Evolutionary conservation across 2,888 invertebrate species (phyloP), one percentile per base, ranked within the genome.

Genomic region (Cheilosia scutellata): DNA sequence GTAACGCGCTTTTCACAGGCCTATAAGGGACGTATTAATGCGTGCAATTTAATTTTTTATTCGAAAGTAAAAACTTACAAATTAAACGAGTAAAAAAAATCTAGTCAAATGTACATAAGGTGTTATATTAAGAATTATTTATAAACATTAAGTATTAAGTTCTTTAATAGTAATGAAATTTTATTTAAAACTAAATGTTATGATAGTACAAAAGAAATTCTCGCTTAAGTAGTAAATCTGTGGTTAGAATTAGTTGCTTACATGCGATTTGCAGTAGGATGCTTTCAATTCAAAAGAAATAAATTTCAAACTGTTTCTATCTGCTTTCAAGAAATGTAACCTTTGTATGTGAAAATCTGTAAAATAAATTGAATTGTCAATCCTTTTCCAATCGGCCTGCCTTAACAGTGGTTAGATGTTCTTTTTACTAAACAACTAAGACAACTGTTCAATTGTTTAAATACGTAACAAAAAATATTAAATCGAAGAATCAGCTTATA

Each of bases 121-220:
- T 33, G 62, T 37, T 53, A 25, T 25, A 58, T 49, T 60, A 68
- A 25, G 20, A 76, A 29, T 25, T 31, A 51, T 25, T 25, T 25
- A 27, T 53, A 37, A 33, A n/a, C 37, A 27, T 47, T 20, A 3
- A 4, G 29, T 11, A 16, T 16, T 57, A 62, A 51, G 53, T 55
- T 57, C 16, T 27, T 29, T 25, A 57, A 7, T 40, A 31, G 29
- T 66, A 60, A 68, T 42, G 16, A 60, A 58, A 60, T 62, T 31
- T 51, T 72, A 11, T 53, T 60, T 60, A 16, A 44, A 77, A 37
- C 40, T 55, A 31, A 75, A 57, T 57, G 37, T 62, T 78, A 78
- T 71, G 55, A 78, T 57, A 78, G 78, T 78, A 78, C 78, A 44
- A 44, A 44, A 5, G 2, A 44, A 44, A 16, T 44, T 44, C 16